These are phyloP conservation scores for Aphyosemion australe DNA, from an alignment of 2,113 vertebrate species.

Conservation along the genomic window DNA sequence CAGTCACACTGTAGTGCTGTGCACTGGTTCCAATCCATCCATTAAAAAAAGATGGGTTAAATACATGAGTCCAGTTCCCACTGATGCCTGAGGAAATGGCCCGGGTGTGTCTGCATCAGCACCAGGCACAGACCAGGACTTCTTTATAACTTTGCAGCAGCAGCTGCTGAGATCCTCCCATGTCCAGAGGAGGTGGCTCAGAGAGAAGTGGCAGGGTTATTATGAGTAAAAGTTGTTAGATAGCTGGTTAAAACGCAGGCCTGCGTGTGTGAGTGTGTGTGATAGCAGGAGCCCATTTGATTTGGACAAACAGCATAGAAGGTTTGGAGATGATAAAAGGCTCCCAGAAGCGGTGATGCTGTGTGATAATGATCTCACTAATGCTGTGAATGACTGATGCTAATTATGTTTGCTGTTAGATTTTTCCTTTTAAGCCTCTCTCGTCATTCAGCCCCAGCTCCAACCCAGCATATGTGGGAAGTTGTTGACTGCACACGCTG, in stretches of 20 bases:
- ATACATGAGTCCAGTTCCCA: constrained; percentile 48
- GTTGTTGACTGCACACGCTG: constrained; percentile 25
- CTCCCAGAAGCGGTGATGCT: constrained; percentile 47
- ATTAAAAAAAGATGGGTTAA: constrained; percentile 23
- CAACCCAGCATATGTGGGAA: constrained; percentile 39
- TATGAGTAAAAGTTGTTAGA: constrained; percentile 30
- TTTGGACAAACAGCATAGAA: constrained; percentile 30
- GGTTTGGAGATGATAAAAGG: constrained; percentile 47
- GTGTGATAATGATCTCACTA: constrained; percentile 54
- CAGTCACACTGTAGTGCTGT: constrained; percentile 3
- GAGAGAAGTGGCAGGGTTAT: constrained; percentile 12
- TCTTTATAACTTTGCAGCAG: constrained; percentile 59
- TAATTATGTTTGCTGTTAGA: constrained; percentile 41
- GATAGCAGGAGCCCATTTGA: constrained; percentile 21
- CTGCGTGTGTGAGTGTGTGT: constrained; percentile 6
- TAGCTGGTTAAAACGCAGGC: not conserved
- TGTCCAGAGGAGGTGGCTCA: constrained; percentile 29
- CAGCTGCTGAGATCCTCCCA: constrained; percentile 33
- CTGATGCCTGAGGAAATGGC: constrained; percentile 43
- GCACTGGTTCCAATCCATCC: constrained; percentile 17
- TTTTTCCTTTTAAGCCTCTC: constrained; percentile 35
- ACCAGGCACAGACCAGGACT: constrained; percentile 50
- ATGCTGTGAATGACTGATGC: constrained; percentile 43
- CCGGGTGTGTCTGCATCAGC: constrained; percentile 76
- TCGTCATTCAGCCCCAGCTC: constrained; percentile 41